phyloP scores from a whole-genome alignment of 2,888 invertebrate species.

The Acholoe squamosa region DNA sequence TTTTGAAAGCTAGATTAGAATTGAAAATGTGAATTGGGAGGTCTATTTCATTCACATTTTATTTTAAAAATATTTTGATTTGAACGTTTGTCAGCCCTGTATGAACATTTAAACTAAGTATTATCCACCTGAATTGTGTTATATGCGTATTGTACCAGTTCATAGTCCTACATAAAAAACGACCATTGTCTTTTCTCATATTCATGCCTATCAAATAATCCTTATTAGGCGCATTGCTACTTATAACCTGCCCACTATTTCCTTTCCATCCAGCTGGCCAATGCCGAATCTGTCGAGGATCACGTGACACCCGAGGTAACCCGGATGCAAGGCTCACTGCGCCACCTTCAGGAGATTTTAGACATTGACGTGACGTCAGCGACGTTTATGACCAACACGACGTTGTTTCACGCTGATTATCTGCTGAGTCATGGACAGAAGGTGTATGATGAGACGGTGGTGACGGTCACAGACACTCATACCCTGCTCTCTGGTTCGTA shows the following conservation, averaged over 20 bases:
- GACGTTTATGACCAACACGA: neutral
- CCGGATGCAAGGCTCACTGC: slow-evolving; percentile 28
- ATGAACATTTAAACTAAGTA: too few relatives aligned
- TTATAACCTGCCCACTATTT: neutral
- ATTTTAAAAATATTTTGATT: too few relatives aligned
- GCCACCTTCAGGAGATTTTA: neutral
- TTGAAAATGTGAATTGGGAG: too few relatives aligned
- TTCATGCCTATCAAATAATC: too few relatives aligned
- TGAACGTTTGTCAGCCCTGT: too few relatives aligned
- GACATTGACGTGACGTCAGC: slow-evolving; percentile 40
- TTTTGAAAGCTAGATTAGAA: too few relatives aligned
- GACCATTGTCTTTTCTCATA: too few relatives aligned
- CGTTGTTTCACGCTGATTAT: slow-evolving; percentile 3
- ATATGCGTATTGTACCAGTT: too few relatives aligned
- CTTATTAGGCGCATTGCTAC: too few relatives aligned
- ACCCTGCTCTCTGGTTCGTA: neutral
- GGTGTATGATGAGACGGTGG: neutral
- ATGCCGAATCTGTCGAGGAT: neutral
- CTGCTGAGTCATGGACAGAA: neutral
- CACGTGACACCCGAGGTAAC: neutral
- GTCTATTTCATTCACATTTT: too few relatives aligned
- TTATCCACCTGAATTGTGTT: too few relatives aligned
- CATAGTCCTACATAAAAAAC: too few relatives aligned
- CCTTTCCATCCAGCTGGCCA: neutral
- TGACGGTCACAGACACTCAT: neutral